A percentile compares a stretch with the other conserved stretches of the same genome.
phyloP scores from a whole-genome alignment of 92 coral and sea anemone genomes.

The Palythoa caribaeorum region DNA sequence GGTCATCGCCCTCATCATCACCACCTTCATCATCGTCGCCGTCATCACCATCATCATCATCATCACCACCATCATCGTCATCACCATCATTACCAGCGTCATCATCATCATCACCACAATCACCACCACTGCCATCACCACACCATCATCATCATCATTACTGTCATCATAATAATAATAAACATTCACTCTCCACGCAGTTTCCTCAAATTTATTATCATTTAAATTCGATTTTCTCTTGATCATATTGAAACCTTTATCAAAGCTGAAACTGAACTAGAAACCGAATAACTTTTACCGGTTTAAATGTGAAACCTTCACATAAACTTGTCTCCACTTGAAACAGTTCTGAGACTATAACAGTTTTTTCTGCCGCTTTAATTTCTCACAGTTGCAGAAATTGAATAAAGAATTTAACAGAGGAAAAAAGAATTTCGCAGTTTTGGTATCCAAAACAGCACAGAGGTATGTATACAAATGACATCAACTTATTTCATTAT shows the following conservation, averaged over 20 bases:
- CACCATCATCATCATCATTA: no score
- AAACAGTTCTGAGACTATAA: neutral
- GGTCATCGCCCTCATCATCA: no score
- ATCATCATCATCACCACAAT: no score
- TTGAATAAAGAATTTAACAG: slow-evolving; percentile 62
- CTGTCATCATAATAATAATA: no score
- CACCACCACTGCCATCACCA: no score
- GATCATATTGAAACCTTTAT: neutral
- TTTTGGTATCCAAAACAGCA: slow-evolving; percentile 67
- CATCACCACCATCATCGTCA: no score
- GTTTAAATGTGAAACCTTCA: neutral
- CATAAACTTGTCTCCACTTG: neutral
- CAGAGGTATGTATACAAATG: slow-evolving; percentile 54
- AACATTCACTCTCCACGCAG: no score
- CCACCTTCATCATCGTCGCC: no score
- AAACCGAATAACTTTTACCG: neutral
- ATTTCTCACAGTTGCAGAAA: slow-evolving; percentile 73
- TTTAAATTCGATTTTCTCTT: neutral
- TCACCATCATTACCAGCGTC: no score
- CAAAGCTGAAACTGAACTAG: neutral
- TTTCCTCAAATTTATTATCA: neutral
- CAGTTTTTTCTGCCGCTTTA: neutral
- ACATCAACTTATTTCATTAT: no score
- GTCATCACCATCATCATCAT: no score
- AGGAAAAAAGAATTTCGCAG: slow-evolving; percentile 68